Base-by-base conservation (phyloP, 2,113 vertebrate species). In the Mormyrus lacerda region DNA sequence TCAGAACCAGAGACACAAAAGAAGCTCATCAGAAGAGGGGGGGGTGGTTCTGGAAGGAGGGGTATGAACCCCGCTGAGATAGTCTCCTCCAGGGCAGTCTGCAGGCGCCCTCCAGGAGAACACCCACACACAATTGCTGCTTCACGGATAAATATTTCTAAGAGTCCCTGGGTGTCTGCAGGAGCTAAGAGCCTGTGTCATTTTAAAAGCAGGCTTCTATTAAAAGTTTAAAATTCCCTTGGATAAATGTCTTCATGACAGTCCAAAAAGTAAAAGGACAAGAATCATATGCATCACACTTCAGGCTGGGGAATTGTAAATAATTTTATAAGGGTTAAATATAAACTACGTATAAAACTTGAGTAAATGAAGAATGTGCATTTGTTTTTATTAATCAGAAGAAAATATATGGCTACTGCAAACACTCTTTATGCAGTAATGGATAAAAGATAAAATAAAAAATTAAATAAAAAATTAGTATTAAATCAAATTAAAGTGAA, bases 161-260 rank as follows among this genome's bases (percentile, higher is more conserved):
- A 44, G 87, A 58, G 87, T 53, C 53, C 55, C 87, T 61, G 87
- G 87, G 55, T 58, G 47, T 87, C 53, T 39, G 53, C 53, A 21
- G 42, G 87, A 87, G 87, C 87, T 87, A 61, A 87, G 87, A 65
- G 55, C 87, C 87, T 31, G 31, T 65, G 87, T 87, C 87, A 87
- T 87, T 65, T 87, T 61, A 87, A 87, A 87, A 21, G 31, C 55
- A 87, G 55, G 53, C 35, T 65, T 65, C 55, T 87, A 87, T 87
- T 39, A 65, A 87, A 87, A 87, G 87, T 87, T 87, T 53, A 87
- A 87, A 87, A 65, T 61, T 61, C 39, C 55, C 87, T 51, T n/a
- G 53, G 87, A 61, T 45, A 61, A 87, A 87, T 24, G 35, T 42
- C 48, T 87, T 55, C 87, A 24, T 87, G 87, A 50, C 53, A 87